Base-by-base conservation (phyloP, 2,113 vertebrate genomes). In the Alligator sinensis region DNA sequence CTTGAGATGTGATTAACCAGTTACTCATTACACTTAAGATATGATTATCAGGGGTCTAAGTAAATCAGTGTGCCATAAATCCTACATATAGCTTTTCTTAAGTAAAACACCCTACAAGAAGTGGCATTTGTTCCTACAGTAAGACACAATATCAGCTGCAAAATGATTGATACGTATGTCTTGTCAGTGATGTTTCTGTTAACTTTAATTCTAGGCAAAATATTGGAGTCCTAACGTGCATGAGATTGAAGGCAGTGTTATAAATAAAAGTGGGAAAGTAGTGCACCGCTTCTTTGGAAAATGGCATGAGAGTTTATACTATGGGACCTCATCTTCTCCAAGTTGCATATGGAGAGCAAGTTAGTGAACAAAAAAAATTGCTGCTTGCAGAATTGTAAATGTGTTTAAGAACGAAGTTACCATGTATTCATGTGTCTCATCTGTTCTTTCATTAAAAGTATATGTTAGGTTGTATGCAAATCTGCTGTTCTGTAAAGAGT, bases 301-400 rank as follows among this genome's bases (percentile, higher is more conserved):
- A 91, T 99, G 99, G 99, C 98, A 99, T 0, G 99, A 99, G 64
- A 98, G 98, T 54, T 97, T 99, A 90, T 99, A 98, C 97, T 98
- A 98, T 30, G 99, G 99, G 9, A 98, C 98, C 15, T 97, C 98
- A 1, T 98, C 99, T 9, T 98, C 98, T 6, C 98, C 99, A 77
- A 98, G 97, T 2, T 99, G 99, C 95, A 96, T 99, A 95, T 99
- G 99, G 99, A 99, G 99, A 98, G 98, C 99, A 82, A 99, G 99
- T 99, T 95, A 93, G 99, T 99, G 60, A 64, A 30, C 5, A 60
- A 34, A 88, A 88, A 17, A 14, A 4, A 12, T 63, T 66, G 13
- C 21, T 0, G 1, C 34, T n/a, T 58, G 28, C 64, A 86, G 70
- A 77, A 87, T 54, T 55, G 63, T 54, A 87, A 25, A 87, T 81